Conservation (phyloP, 2,113 vertebrate species). For the Poeciliopsis occidentalis region DNA sequence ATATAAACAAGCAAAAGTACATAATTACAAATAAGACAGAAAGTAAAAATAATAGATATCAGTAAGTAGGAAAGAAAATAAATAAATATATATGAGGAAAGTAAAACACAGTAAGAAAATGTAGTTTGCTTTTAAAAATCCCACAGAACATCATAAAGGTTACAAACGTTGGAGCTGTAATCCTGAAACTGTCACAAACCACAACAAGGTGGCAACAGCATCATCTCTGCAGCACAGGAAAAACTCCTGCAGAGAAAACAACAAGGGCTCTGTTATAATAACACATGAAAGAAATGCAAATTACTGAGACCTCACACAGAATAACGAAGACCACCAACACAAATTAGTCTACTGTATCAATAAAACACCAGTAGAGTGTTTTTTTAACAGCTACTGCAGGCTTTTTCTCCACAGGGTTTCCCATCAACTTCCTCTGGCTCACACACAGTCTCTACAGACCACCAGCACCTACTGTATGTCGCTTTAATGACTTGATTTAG, state of each 20-base stretch:
- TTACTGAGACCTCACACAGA: slow-evolving; percentile 63
- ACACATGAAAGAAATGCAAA: slow-evolving; percentile 35
- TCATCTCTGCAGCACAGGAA: slow-evolving; percentile 50
- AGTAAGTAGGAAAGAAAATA: too few species aligned
- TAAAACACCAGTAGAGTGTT: not conserved
- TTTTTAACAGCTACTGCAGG: not conserved
- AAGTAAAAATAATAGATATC: too few species aligned
- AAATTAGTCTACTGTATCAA: slow-evolving; percentile 16
- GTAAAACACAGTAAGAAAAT: not conserved
- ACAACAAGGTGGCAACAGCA: slow-evolving; percentile 30
- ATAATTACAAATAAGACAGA: too few species aligned
- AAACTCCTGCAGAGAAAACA: slow-evolving; percentile 44
- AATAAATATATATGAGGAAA: not conserved
- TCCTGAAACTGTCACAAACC: slow-evolving; percentile 27
- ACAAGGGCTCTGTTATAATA: slow-evolving; percentile 36
- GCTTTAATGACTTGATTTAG: not conserved
- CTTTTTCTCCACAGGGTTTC: slow-evolving; percentile 9
- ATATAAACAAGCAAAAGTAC: too few species aligned
- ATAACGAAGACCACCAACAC: slow-evolving; percentile 38
- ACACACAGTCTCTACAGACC: not conserved
- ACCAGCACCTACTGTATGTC: not conserved
- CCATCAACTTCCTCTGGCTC: not conserved
- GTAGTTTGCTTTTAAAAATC: not conserved
- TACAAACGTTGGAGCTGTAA: not conserved
- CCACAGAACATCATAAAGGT: too few species aligned